Evolutionary conservation across 1,140 invertebrate genomes (phyloP), one percentile per base, ranked within the genome.

Genomic region (Rhyzopertha dominica): DNA sequence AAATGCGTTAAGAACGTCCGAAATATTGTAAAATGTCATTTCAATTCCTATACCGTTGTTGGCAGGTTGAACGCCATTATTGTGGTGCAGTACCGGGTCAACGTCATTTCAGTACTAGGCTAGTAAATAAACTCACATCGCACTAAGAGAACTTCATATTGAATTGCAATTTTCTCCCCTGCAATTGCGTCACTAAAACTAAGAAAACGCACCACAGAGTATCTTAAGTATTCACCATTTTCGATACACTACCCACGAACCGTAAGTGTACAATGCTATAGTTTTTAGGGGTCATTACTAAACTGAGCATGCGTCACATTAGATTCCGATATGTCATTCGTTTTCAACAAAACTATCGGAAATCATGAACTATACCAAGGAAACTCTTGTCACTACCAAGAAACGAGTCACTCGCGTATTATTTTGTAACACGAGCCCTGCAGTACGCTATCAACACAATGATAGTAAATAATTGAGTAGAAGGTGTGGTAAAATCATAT

Each of bases 21-120:
- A 29, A 14, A 46, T 44, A 25, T 47, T 46, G 38, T 52, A 30
- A 57, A 58, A 56, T 53, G 48, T 51, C 49, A 59, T 56, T 54
- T 56, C 42, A 42, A 45, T 43, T 53, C 47, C 49, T 51, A 44
- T 51, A 43, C 42, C 41, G 46, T 48, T 43, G 51, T 58, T 48
- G 45, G 47, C 44, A 51, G 50, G 53, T 53, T 49, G 47, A 62
- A 62, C 62, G 62, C 62, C 62, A 64, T 64, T 62, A 62, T 50
- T 50, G 44, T n/a, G n/a, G 54, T 36, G 47, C 32, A 36, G 39
- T 40, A 56, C 58, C 62, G 60, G 60, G 58, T 58, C 60, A 62
- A 62, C 59, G 58, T 61, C 51, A 57, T 58, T 58, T 59, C 39
- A n/a, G n/a, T n/a, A n/a, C n/a, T n/a, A 24, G 26, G 20, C 16